Conservation (phyloP, 1,140 invertebrate species). For the Magallana ariakensis region DNA sequence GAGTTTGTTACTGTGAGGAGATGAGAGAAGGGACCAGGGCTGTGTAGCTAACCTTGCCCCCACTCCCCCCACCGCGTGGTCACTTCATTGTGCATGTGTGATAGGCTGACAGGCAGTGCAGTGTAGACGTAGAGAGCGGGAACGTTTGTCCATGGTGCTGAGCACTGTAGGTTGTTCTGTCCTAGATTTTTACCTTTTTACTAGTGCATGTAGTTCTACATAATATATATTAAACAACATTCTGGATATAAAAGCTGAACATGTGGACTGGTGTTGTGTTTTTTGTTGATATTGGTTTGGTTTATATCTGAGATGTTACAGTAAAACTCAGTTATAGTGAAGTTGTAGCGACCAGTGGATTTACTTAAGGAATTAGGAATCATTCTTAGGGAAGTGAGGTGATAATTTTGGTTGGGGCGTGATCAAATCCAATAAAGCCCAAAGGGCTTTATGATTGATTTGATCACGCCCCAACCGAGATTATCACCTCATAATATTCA, state of each 20-base stretch:
- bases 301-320: too few species aligned
- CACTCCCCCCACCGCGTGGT: background rate
- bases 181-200: constrained; percentile 35
- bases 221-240: constrained; percentile 6
- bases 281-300: too few species aligned
- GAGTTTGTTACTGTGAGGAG: background rate
- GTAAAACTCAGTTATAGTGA: too few species aligned
- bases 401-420: too few species aligned
- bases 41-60: background rate
- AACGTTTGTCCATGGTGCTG: background rate
- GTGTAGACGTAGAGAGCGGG: background rate
- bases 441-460: too few species aligned
- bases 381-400: too few species aligned
- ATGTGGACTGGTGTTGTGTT: background rate
- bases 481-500: too few species aligned
- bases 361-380: too few species aligned
- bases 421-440: too few species aligned
- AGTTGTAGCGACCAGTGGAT: too few species aligned
- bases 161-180: constrained; percentile 26
- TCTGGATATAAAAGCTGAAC: background rate
- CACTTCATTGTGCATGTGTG: background rate
- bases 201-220: constrained; percentile 33
- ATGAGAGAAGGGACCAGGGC: background rate
- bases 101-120: background rate
- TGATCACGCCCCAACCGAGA: too few species aligned